These are phyloP conservation scores for Lepus europaeus DNA, from an alignment of 2,113 vertebrate genomes.

Conservation along the genomic window DNA sequence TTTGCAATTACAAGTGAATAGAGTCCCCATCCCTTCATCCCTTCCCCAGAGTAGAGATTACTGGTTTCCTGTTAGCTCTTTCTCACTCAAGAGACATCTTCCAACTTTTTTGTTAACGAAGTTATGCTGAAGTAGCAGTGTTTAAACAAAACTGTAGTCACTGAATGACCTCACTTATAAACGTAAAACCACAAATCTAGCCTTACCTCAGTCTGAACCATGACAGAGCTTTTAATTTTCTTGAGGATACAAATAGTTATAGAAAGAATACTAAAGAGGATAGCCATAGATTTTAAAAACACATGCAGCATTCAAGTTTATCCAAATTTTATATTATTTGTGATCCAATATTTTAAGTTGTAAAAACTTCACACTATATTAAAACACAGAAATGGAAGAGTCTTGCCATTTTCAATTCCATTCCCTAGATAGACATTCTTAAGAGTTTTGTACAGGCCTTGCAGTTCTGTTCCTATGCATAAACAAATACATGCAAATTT, in stretches of 20 bases:
- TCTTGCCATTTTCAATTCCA: background rate
- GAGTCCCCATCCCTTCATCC: background rate
- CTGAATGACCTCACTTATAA: constrained; percentile 15
- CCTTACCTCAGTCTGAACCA: background rate
- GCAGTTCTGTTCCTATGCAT: background rate
- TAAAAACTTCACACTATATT: background rate
- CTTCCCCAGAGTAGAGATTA: background rate
- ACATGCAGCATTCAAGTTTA: constrained; percentile 20
- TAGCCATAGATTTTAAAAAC: background rate
- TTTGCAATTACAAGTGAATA: background rate
- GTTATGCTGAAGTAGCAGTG: background rate
- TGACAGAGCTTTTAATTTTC: background rate
- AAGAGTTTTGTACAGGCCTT: background rate
- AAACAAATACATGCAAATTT: background rate
- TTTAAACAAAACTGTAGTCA: constrained; percentile 39
- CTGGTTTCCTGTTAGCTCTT: background rate
- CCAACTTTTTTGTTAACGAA: constrained; percentile 3
- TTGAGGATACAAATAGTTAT: background rate
- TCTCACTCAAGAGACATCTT: constrained; percentile 2
- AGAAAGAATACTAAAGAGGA: background rate
- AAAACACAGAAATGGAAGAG: background rate
- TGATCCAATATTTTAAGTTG: background rate
- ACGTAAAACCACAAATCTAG: background rate
- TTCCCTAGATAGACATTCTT: background rate
- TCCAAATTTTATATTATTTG: background rate